Conservation (phyloP, 2,888 invertebrate genomes). For the Nephrotoma guestfalica region DNA sequence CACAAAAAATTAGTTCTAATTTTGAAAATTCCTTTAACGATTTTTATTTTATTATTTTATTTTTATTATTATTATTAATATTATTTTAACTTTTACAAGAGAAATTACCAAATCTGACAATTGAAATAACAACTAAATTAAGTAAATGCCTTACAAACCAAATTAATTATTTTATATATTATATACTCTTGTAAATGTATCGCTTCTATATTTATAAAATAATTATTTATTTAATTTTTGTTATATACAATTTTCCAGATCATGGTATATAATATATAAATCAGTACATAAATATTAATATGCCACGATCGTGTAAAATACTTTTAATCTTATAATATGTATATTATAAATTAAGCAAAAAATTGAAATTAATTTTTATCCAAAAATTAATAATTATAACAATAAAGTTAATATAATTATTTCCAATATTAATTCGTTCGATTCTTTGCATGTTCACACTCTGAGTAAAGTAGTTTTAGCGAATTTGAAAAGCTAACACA, state of each 20-base stretch:
- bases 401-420: background rate
- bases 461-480: background rate
- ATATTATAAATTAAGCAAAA: background rate
- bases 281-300: background rate
- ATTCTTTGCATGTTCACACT: background rate
- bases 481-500: background rate
- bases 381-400: background rate
- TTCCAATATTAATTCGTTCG: background rate
- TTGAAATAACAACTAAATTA: background rate
- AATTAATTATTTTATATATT: background rate
- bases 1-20: background rate
- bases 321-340: background rate
- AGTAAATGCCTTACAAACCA: background rate
- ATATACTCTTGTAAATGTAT: background rate
- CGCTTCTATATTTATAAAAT: background rate
- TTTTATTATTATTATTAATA: background rate
- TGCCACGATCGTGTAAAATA: background rate
- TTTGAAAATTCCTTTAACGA: background rate
- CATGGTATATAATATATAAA: background rate
- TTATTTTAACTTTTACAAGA: background rate
- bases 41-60: background rate
- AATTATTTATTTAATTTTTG: background rate
- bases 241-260: background rate
- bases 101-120: background rate
- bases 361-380: background rate